A percentile compares a stretch with the other conserved stretches of the same genome.
Evolutionary conservation across 2,888 invertebrate genomes (phyloP).

Genomic region (Sinohyriopsis cumingii): DNA sequence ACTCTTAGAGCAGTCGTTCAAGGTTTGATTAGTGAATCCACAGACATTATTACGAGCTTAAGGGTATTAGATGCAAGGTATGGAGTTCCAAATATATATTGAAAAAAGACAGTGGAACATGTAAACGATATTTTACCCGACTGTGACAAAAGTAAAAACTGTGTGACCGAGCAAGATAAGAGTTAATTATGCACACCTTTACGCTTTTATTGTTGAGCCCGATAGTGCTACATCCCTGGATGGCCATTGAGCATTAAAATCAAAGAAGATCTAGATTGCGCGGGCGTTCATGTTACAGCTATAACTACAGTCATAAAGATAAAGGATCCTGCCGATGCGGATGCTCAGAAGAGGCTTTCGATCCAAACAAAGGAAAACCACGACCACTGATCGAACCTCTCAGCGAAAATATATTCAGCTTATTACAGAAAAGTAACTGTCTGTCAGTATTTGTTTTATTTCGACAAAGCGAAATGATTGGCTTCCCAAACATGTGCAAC

Average conservation of each 20-base stretch:
- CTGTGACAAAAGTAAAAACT: background rate
- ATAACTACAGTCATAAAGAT: constrained; percentile 29
- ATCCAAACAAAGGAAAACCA: constrained; percentile 21
- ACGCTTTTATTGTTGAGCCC: constrained; percentile 40
- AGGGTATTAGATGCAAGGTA: constrained; percentile 19
- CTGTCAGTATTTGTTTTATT: constrained; percentile 31
- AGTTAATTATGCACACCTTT: constrained; percentile 18
- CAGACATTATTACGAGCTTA: constrained; percentile 5
- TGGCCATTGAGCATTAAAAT: constrained; percentile 40
- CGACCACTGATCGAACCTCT: constrained; percentile 33
- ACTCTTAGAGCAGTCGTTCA: constrained; percentile 22
- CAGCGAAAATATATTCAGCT: constrained; percentile 19
- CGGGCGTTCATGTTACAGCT: constrained; percentile 45
- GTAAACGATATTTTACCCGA: constrained; percentile 1
- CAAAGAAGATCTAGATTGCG: constrained; percentile 13
- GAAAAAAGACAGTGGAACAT: constrained; percentile 10
- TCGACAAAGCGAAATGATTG: constrained; percentile 1
- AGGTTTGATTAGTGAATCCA: constrained; percentile 5
- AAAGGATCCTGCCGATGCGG: constrained; percentile 31
- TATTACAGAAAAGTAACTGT: constrained; percentile 22
- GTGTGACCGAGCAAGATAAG: constrained; percentile 4
- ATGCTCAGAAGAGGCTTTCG: constrained; percentile 36
- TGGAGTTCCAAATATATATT: constrained; percentile 23
- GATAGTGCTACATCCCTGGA: constrained; percentile 32
- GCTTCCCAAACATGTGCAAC: background rate